Base-by-base conservation (phyloP, 1,140 invertebrate genomes). In the Phocides pigmalion region DNA sequence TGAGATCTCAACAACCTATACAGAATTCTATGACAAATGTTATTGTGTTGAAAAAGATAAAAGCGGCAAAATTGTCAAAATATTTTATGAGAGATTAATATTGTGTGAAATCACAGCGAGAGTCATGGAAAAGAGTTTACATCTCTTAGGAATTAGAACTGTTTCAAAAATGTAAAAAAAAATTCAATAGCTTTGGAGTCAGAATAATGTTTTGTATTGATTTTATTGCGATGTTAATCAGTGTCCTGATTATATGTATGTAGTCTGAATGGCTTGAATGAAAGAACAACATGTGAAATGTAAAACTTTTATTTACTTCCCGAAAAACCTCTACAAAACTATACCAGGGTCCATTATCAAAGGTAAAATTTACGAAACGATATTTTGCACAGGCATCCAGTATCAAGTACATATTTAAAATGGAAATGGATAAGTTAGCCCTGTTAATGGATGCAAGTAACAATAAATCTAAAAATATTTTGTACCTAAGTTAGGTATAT, bases 1-100 rank as follows among this genome's bases (percentile, higher is more conserved):
- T 89, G 98, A 99, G 76, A 95, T 99, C 39, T 94, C 96, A n/a
- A 96, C 95, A 4, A 93, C 94, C 0, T 99, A 99, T 78, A 95
- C 96, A 0, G 99, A 99, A 84, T 99, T 99, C 87, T 99, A 99
- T 90, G 98, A 99, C 79, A 95, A 93, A 72, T 99, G 99, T 86
- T 99, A 99, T 84, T 99, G 99, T 79, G 95, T 99, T 47, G 97
- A 99, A 84, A 99, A 99, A 82, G 95, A 98, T 87, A 93, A 94
- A 61, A 77, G 88, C 50, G 94, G 94, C 47, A 94, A 97, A 81
- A 96, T 98, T 70, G 85, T 96, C 0, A 97, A 96, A 76, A 94
- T 99, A 0, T 95, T 98, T 87, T 95, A 96, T 87, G 95, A 95
- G 61, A 94, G 99, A 67, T 94, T 99, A 59, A 93, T 99, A 63